Conservation (phyloP, 2,888 invertebrate genomes). For the Agrotis puta region DNA sequence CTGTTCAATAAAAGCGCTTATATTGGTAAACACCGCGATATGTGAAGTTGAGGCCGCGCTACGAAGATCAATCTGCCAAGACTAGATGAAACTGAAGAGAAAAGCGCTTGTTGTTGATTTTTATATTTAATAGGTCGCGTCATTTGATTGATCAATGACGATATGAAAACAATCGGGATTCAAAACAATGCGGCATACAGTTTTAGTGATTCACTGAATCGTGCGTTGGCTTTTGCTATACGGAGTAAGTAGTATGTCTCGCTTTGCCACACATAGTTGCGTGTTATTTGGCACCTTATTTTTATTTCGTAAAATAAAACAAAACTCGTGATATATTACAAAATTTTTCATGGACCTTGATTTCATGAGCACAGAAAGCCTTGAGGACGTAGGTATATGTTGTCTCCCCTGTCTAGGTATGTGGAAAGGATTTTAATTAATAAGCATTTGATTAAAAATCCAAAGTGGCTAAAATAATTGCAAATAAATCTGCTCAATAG, state of each 20-base stretch:
- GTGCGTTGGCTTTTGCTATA: slow-evolving; percentile 73
- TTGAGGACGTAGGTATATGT: slow-evolving; percentile 85
- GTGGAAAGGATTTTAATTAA: slow-evolving; percentile 24
- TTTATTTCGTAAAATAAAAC: slow-evolving; percentile 64
- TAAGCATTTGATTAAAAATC: not conserved
- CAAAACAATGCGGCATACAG: slow-evolving; percentile 85
- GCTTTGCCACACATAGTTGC: slow-evolving; percentile 74
- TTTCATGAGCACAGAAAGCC: slow-evolving; percentile 82
- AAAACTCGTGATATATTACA: slow-evolving; percentile 56
- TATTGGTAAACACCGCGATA: not conserved
- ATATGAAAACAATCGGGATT: slow-evolving; percentile 81
- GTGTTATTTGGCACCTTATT: slow-evolving; percentile 68
- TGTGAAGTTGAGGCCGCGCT: not conserved
- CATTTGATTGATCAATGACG: slow-evolving; percentile 81
- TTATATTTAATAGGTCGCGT: slow-evolving; percentile 65
- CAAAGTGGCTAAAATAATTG: slow-evolving; percentile 4
- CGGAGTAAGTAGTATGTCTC: slow-evolving; percentile 75
- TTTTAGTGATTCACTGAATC: slow-evolving; percentile 81
- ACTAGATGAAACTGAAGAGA: slow-evolving; percentile 49
- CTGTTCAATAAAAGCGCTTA: not conserved
- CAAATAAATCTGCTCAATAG: not conserved
- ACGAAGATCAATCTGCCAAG: slow-evolving; percentile 33
- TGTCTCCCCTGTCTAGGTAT: slow-evolving; percentile 86
- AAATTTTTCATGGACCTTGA: slow-evolving; percentile 81
- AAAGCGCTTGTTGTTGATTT: slow-evolving; percentile 55